Conservation (phyloP, 35 echinoderm and acorn worm species). For the Apostichopus californicus region DNA sequence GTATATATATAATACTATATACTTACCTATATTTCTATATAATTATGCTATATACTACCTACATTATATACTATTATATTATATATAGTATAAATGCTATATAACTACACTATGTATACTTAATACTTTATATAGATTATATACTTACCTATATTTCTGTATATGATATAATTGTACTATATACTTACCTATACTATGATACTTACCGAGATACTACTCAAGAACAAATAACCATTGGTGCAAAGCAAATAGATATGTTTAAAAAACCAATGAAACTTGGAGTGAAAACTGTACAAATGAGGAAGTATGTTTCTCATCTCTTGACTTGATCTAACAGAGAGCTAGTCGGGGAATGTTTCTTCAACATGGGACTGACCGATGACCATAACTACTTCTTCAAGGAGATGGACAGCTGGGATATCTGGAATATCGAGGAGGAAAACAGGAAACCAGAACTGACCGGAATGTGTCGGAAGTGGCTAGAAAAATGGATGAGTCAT, state of each 20-base stretch:
- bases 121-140: too few relatives aligned
- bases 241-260: too few relatives aligned
- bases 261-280: too few relatives aligned
- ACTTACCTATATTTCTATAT: neutral
- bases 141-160: too few relatives aligned
- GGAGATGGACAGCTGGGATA: slow-evolving; percentile 96
- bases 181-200: too few relatives aligned
- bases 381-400: slow-evolving; percentile 91
- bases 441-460: slow-evolving; percentile 73
- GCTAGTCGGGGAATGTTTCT: slow-evolving; percentile 76
- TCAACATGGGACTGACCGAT: slow-evolving; percentile 83
- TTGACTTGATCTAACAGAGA: slow-evolving; percentile 54
- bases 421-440: slow-evolving; percentile 89
- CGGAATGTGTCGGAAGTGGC: slow-evolving; percentile 82
- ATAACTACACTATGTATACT: too few relatives aligned
- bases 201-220: too few relatives aligned
- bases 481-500: slow-evolving; percentile 79
- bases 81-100: too few relatives aligned
- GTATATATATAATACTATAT: neutral
- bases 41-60: neutral
- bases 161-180: too few relatives aligned
- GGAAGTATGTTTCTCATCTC: too few relatives aligned
- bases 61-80: too few relatives aligned
- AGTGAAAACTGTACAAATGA: neutral
- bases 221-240: too few relatives aligned